phyloP scores from a whole-genome alignment of 2,113 vertebrate genomes.

The Hymenochirus boettgeri region DNA sequence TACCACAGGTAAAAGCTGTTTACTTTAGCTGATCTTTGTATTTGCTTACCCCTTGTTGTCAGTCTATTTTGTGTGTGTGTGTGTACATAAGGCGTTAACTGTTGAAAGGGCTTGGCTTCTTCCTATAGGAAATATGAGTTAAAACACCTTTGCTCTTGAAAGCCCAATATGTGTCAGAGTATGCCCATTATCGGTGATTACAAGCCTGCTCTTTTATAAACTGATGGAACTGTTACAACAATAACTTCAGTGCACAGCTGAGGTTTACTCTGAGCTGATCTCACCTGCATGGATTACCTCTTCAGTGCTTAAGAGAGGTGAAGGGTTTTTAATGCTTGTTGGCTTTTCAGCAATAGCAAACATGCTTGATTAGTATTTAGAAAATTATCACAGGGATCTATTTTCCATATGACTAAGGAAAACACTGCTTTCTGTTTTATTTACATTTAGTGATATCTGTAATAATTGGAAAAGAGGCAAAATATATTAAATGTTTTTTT shows the following conservation, averaged over 20 bases:
- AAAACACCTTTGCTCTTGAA: conserved; percentile 34
- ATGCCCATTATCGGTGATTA: conserved; percentile 27
- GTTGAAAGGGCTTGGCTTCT: conserved; percentile 40
- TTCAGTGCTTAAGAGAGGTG: conserved; percentile 21
- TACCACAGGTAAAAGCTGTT: conserved; percentile 87
- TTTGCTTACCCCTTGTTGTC: conserved; percentile 48
- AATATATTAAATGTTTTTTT: no score
- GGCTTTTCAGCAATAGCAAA: background rate
- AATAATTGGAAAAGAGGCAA: no score
- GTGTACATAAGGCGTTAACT: conserved; percentile 41
- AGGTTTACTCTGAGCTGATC: conserved; percentile 26
- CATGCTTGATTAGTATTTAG: conserved; percentile 16
- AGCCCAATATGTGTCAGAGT: conserved; percentile 31
- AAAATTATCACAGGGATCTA: conserved; percentile 2
- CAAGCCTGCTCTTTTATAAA: conserved; percentile 36
- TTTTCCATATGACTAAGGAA: conserved; percentile 1
- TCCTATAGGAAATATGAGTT: conserved; percentile 42
- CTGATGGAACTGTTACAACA: conserved; percentile 31
- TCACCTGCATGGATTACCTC: conserved; percentile 32
- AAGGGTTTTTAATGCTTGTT: conserved; percentile 9
- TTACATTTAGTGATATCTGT: no score
- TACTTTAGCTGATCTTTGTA: conserved; percentile 52
- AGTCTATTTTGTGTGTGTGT: conserved; percentile 23
- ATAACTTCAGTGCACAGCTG: conserved; percentile 12
- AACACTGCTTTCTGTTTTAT: no score